Evolutionary conservation across 2,797 vertebrate genomes (phyloP).

Genomic region (Phrynocephalus vlangalii): DNA sequence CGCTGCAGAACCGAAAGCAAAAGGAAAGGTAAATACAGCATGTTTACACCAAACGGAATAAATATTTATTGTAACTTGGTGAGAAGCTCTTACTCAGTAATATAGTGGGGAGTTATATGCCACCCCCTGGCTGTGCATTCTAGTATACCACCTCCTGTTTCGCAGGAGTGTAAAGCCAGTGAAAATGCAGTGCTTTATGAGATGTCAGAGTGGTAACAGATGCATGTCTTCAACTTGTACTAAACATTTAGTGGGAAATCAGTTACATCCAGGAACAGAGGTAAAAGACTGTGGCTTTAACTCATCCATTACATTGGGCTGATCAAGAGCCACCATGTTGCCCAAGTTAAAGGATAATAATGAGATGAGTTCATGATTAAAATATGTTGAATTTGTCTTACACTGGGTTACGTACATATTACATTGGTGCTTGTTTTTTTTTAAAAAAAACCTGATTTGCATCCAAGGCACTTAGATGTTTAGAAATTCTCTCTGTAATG

Average conservation of each 20-base stretch:
- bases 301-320: background rate
- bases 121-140: background rate
- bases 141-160: background rate
- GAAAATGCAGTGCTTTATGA: background rate
- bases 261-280: background rate
- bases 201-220: background rate
- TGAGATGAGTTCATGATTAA: background rate
- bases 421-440: no score
- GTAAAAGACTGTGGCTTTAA: background rate
- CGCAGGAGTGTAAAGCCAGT: background rate
- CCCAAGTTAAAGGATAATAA: background rate
- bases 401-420: background rate
- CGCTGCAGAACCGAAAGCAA: slow-evolving; percentile 54
- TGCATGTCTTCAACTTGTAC: background rate
- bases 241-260: background rate
- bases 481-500: background rate
- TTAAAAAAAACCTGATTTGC: background rate
- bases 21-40: background rate
- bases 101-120: background rate
- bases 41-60: background rate
- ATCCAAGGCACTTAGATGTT: background rate
- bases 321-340: background rate
- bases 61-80: background rate
- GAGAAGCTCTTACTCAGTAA: background rate
- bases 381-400: background rate